These are phyloP conservation scores for Podarcis lilfordi DNA, from an alignment of 2,797 vertebrate species.

Conservation along the genomic window DNA sequence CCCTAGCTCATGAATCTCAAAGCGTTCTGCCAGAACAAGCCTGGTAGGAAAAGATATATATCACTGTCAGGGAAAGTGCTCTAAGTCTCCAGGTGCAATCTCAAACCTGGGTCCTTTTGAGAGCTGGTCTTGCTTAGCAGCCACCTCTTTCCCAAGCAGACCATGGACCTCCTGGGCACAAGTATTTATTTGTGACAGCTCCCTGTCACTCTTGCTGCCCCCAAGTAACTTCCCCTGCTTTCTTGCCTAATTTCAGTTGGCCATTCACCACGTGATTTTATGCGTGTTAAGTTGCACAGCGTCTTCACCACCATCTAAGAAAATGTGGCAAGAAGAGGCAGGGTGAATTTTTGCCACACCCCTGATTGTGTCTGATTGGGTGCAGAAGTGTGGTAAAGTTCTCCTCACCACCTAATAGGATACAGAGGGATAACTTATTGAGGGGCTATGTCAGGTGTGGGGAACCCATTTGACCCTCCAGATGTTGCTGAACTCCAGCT, in stretches of 20 bases:
- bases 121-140: not conserved
- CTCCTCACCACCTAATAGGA: too few species aligned
- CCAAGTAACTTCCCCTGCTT: too few species aligned
- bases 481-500: too few species aligned
- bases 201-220: too few species aligned
- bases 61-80: not conserved
- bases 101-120: too few species aligned
- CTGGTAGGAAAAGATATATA: not conserved
- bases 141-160: not conserved
- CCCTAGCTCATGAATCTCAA: not conserved
- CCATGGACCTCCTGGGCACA: not conserved
- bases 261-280: too few species aligned
- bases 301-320: not conserved
- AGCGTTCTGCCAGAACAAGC: not conserved
- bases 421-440: too few species aligned
- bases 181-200: too few species aligned
- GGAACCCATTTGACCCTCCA: too few species aligned
- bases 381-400: not conserved
- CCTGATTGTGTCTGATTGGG: not conserved
- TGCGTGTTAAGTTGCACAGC: too few species aligned
- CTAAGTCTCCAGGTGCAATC: not conserved
- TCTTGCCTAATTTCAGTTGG: too few species aligned
- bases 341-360: not conserved
- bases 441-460: too few species aligned
- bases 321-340: not conserved